Evolutionary conservation across 1,140 invertebrate species (phyloP).

Genomic region (Musca vetustissima): DNA sequence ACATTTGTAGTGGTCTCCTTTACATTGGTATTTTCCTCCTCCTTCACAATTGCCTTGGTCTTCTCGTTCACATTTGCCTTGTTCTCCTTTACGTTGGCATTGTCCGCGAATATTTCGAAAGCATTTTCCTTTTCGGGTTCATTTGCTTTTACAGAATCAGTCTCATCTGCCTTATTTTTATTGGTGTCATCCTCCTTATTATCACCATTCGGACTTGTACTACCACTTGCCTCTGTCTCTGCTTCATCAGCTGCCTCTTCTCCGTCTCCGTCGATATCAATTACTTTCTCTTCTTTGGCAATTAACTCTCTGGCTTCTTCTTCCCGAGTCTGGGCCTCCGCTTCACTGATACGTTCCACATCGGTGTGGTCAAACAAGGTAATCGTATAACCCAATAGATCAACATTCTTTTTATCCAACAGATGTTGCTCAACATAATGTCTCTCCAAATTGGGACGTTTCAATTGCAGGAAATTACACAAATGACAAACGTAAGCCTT

Average conservation of each 20-base stretch:
- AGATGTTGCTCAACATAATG: constrained; percentile 60
- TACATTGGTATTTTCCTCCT: no score
- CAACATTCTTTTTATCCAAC: neutral
- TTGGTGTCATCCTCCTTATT: constrained; percentile 1
- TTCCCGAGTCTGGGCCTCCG: no score
- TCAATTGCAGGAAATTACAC: constrained; percentile 66
- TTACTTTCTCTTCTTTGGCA: constrained; percentile 2
- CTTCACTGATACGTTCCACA: neutral
- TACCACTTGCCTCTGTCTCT: no score
- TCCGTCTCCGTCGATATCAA: neutral
- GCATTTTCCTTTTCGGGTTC: neutral
- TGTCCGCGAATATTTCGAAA: no score
- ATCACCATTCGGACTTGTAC: no score
- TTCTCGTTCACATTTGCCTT: no score
- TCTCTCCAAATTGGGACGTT: constrained; percentile 54
- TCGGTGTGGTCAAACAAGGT: constrained; percentile 12
- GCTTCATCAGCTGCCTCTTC: neutral
- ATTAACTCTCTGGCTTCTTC: constrained; percentile 3
- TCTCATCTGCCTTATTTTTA: neutral
- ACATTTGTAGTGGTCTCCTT: no score
- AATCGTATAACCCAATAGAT: constrained; percentile 26
- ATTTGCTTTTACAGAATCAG: neutral
- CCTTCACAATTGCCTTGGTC: no score
- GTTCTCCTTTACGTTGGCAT: no score
- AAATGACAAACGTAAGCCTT: constrained; percentile 59